A percentile compares a stretch with the other conserved stretches of the same genome.
Conservation (phyloP, 2,113 vertebrate species). For the Hemichromis elongatus region DNA sequence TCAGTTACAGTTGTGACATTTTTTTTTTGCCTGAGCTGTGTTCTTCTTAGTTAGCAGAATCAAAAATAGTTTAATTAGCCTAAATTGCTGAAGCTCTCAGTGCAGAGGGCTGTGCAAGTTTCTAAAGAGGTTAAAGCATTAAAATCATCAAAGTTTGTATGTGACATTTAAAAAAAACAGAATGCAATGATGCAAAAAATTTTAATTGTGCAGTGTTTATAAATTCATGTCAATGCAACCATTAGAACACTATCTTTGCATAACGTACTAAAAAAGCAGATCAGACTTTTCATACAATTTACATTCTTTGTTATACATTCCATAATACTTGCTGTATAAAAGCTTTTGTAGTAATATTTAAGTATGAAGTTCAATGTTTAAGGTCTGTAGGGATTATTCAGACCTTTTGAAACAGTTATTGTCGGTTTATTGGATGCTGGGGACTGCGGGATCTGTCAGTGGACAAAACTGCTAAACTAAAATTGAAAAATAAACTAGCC, state of each 20-base stretch:
- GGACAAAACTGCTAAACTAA: neutral
- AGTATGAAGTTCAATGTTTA: neutral
- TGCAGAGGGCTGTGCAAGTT: neutral
- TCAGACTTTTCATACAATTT: neutral
- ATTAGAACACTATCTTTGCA: neutral
- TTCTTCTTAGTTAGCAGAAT: neutral
- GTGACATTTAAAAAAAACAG: neutral
- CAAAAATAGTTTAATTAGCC: constrained; percentile 7
- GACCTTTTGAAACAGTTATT: neutral
- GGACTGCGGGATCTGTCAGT: neutral
- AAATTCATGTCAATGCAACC: neutral
- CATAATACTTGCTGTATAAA: neutral
- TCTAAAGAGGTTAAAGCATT: neutral
- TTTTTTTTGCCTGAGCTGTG: neutral
- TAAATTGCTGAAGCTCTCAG: neutral
- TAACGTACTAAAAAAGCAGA: neutral
- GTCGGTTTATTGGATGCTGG: neutral
- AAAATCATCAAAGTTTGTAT: neutral
- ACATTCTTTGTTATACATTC: neutral
- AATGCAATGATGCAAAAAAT: constrained; percentile 3
- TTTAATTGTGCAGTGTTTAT: constrained; percentile 27
- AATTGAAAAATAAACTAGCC: neutral
- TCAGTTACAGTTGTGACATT: neutral
- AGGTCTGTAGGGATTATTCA: neutral
- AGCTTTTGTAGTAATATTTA: neutral